Base-by-base conservation (phyloP, 1,140 invertebrate genomes). In the Neocloeon triangulifer region DNA sequence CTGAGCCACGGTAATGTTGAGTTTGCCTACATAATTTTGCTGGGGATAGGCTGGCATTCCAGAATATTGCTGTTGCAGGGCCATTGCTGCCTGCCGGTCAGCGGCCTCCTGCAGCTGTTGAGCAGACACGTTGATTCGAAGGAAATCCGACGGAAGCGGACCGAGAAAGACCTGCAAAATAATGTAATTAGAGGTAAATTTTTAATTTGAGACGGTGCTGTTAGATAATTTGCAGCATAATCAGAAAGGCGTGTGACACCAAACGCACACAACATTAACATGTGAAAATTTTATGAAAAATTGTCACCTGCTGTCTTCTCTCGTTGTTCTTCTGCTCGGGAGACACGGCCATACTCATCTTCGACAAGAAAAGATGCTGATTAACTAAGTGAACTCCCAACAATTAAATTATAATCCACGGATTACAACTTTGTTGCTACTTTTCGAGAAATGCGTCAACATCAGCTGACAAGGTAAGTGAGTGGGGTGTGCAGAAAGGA, bases 1-100 rank as follows among this genome's bases (percentile, higher is more conserved):
- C 55, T 86, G 78, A 30, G 66, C 69, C 39, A 86, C 65, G 12
- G 77, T 84, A 35, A 91, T 69, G 39, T 67, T 80, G 14, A 91
- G 57, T 40, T 73, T 61, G 2, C 80, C 80, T 31, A 68, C 59
- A 30, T 69, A 50, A 42, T 70, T 66, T n/a, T n/a, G n/a, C n/a
- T 63, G 53, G 12, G 66, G 57, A 30, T 64, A 52, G 32, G n/a
- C n/a, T 41, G 54, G 37, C 30, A 52, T 44, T 16, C 55, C 59
- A 40, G 61, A 58, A 34, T 71, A 51, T 43, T 79, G 72, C 36
- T 85, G 79, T 43, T 86, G 80, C 3, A 85, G 50, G 15, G 78
- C 72, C 18, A 76, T 50, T 1, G 80, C 79, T 27, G 79, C 64
- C 49, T 82, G 72, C 39, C 73, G 65, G 55, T 86, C 78, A n/a